Base-by-base conservation (phyloP, 2,113 vertebrate genomes). In the Poeciliopsis prolifica region DNA sequence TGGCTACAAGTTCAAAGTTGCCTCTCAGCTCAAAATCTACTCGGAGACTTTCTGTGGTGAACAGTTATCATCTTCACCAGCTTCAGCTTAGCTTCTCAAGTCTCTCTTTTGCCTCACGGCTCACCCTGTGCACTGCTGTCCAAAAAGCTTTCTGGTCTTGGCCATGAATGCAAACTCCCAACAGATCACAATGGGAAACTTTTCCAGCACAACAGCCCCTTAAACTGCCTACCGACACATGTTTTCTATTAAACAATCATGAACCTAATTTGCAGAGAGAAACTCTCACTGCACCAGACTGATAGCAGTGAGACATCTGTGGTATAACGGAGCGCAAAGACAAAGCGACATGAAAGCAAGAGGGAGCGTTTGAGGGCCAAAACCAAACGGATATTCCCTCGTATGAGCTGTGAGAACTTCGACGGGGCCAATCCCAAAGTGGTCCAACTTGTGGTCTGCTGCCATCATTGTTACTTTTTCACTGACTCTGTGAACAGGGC, bases 1-100 rank as follows among this genome's bases (percentile, higher is more conserved):
- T 86, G 83, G 84, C 79, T 58, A 44, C 66, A 37, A 67, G 61
- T 85, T 90, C 89, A 91, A 89, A 88, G 74, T 42, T 64, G 60
- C 78, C 75, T 58, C 81, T 87, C 48, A 54, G 69, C 79, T 78
- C 42, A 78, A 80, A 37, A 86, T 82, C 75, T 75, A 84, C 37
- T 72, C 71, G 70, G 62, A 85, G 82, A 79, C 83, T 68, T 65
- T 88, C 78, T 84, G 88, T 64, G 75, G 86, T 60, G 37, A 66
- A 35, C 37, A 65, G 78, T 67, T 85, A 83, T 58, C 77, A 83
- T 58, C 77, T 80, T 67, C 65, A 80, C 66, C 54, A 78, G 83
- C 54, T 40, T 58, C 3, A 74, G 75, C 65, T 71, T 63, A 74
- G 75, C 63, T 71, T 61, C 67, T 77, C 22, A 5, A 65, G 51